These are phyloP conservation scores for Porites australiensis DNA, from an alignment of 64 coral and sea anemone genomes.

Conservation along the genomic window DNA sequence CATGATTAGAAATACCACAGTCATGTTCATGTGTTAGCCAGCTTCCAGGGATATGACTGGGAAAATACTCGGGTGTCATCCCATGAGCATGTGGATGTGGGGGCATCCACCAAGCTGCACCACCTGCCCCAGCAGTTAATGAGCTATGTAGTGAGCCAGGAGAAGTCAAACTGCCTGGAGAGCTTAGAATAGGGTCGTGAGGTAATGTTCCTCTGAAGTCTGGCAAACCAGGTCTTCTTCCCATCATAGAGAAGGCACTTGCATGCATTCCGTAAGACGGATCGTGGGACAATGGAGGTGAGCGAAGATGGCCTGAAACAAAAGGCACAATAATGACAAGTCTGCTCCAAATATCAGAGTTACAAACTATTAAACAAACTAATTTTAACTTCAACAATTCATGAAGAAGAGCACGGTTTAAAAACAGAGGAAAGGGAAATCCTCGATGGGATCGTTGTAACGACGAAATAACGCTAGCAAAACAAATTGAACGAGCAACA, in stretches of 20 bases:
- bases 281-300: conserved; percentile 97
- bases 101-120: conserved; percentile 90
- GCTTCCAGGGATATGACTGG: conserved; percentile 71
- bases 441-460: background rate
- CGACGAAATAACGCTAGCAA: conserved; percentile 70
- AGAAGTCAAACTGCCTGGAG: conserved; percentile 82
- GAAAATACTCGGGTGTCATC: conserved; percentile 87
- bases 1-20: conserved; percentile 59
- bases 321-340: conserved; percentile 46
- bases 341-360: background rate
- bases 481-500: conserved; percentile 52
- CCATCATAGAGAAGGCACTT: conserved; percentile 98
- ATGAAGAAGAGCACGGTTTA: background rate
- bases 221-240: conserved; percentile 89
- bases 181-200: conserved; percentile 92
- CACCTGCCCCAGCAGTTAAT: conserved; percentile 63
- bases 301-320: conserved; percentile 97
- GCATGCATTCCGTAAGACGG: conserved; percentile 92
- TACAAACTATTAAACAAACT: conserved; percentile 11
- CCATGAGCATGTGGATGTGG: conserved; percentile 85
- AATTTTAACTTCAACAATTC: background rate
- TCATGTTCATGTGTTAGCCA: conserved; percentile 91
- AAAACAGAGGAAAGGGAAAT: conserved; percentile 27
- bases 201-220: conserved; percentile 69
- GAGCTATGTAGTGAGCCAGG: conserved; percentile 82